These are phyloP conservation scores for Phymorhynchus buccinoides DNA, from an alignment of 1,140 invertebrate genomes.

Conservation along the genomic window DNA sequence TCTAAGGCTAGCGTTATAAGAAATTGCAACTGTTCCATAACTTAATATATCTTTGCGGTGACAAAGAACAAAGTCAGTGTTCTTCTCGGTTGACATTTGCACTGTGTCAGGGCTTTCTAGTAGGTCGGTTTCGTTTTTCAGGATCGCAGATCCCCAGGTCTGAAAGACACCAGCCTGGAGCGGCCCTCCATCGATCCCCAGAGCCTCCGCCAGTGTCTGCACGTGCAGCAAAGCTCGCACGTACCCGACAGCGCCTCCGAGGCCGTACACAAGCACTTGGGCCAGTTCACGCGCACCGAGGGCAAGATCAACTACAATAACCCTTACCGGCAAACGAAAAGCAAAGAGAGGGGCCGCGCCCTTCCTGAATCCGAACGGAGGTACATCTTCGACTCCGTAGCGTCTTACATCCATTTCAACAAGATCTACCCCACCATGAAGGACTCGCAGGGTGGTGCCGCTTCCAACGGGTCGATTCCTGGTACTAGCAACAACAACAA, in stretches of 20 bases:
- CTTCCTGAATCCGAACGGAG: background rate
- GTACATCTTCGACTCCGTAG: constrained; percentile 34
- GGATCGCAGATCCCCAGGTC: constrained; percentile 8
- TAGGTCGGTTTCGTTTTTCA: background rate
- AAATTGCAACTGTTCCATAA: too few relatives aligned
- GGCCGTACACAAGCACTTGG: background rate
- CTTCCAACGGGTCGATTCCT: background rate
- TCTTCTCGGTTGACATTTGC: too few relatives aligned
- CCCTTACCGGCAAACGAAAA: constrained; percentile 11
- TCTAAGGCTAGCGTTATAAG: too few relatives aligned
- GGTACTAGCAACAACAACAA: background rate
- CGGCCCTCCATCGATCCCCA: background rate
- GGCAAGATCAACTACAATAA: constrained; percentile 28
- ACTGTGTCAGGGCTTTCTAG: too few relatives aligned
- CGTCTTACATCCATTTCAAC: constrained; percentile 36
- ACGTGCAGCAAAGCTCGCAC: constrained; percentile 27
- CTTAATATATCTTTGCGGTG: too few relatives aligned
- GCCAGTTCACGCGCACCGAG: constrained; percentile 1
- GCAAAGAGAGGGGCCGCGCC: background rate
- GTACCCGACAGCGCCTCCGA: background rate
- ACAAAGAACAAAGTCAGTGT: too few relatives aligned
- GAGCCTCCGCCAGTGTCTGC: constrained; percentile 16
- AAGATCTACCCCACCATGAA: constrained; percentile 24
- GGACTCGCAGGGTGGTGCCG: too few relatives aligned
- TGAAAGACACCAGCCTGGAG: constrained; percentile 11